Evolutionary conservation across 2,113 vertebrate species (phyloP).

Genomic region (Addax nasomaculatus): DNA sequence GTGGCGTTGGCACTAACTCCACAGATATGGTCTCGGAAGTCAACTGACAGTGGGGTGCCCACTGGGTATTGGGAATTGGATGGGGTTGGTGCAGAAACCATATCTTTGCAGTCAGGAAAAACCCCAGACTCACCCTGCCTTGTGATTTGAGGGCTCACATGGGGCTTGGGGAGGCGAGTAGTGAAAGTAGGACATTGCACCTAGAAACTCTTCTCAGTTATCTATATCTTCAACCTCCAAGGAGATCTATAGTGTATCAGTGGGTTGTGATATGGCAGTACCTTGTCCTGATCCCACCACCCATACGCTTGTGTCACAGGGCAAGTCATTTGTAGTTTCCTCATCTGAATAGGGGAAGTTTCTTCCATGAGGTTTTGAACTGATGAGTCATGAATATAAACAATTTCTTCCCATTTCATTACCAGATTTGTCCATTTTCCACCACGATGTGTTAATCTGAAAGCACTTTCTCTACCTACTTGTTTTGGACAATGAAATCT

Average conservation of each 20-base stretch:
- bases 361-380: neutral
- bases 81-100: neutral
- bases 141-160: neutral
- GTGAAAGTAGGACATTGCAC: neutral
- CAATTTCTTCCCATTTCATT: neutral
- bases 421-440: neutral
- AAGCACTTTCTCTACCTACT: neutral
- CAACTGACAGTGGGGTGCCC: neutral
- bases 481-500: neutral
- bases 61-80: accelerated
- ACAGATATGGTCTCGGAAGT: neutral
- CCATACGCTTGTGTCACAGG: accelerated
- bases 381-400: neutral
- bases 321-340: neutral
- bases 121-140: neutral
- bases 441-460: neutral
- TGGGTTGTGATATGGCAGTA: neutral
- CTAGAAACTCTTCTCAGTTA: neutral
- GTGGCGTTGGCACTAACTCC: neutral
- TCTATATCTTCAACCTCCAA: neutral
- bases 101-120: neutral
- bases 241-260: neutral
- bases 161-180: neutral
- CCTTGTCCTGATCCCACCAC: neutral
- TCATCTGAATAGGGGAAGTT: neutral